Evolutionary conservation across 2,888 invertebrate species (phyloP), one percentile per base, ranked within the genome.

Genomic region (Creontiades dilutus): DNA sequence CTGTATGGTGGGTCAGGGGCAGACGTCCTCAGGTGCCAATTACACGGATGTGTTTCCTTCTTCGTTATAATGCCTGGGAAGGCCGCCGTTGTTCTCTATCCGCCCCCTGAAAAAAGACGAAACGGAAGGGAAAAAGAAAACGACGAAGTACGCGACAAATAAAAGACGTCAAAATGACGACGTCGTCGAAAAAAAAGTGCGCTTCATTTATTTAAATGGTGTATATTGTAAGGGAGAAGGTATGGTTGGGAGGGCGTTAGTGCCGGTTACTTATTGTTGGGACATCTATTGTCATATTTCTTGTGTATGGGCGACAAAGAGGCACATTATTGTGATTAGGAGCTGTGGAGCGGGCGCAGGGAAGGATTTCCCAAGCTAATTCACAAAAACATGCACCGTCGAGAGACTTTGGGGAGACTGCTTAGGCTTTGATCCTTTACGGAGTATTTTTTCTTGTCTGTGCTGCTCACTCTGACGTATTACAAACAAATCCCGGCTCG

Each of bases 171-270:
- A 47, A 13, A 75, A 46, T 12, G 37, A 37, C 61, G 82, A 27
- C 82, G 27, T 82, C 55, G 85, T 37, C 27, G 57, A 57, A 55
- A 61, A 85, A 68, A 19, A 46, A 61, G 85, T 68, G 57, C 85
- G 90, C 46, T 89, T 90, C 90, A 90, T 90, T 90, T 90, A 89
- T 90, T 90, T 90, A 90, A 90, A 90, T 90, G 85, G 87, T 90
- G 89, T 89, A 89, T 85, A 84, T 89, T 89, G 90, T 90, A 86
- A 80, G 89, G 52, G 75, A 76, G 28, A 82, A 48, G 52, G 48
- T 52, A 75, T 23, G 86, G 47, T 37, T 4, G 75, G 68, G 75
- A 47, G 82, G 78, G 89, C 28, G 81, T 89, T 89, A 89, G 89
- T 89, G 85, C 85, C 85, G 85, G 57, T 78, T 89, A 61, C 86